phyloP scores from a whole-genome alignment of 2,113 vertebrate genomes.

The Phycodurus eques region DNA sequence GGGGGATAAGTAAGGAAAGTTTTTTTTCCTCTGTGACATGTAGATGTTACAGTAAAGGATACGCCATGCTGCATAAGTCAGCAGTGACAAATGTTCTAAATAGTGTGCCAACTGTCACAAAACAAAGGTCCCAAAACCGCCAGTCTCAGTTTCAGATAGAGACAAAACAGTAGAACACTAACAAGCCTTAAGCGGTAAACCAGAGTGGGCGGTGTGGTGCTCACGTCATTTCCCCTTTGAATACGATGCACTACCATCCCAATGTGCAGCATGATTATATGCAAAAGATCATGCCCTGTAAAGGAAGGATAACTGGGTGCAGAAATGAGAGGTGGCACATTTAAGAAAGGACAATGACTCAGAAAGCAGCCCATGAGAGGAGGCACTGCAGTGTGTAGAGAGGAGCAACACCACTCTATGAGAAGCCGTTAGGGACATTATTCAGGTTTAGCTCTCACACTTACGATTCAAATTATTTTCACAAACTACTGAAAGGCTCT shows the following conservation, averaged over 20 bases:
- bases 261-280: slow-evolving; percentile 49
- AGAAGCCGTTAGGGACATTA: neutral
- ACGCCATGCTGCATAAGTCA: neutral
- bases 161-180: slow-evolving; percentile 26
- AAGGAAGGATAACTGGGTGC: slow-evolving; percentile 37
- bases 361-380: slow-evolving; percentile 23
- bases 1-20: neutral
- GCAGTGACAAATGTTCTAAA: neutral
- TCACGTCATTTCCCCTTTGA: slow-evolving; percentile 52
- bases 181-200: slow-evolving; percentile 37
- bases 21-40: neutral
- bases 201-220: slow-evolving; percentile 31
- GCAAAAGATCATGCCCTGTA: slow-evolving; percentile 37
- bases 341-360: slow-evolving; percentile 16
- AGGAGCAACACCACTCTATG: slow-evolving; percentile 4
- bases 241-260: slow-evolving; percentile 41
- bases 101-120: neutral
- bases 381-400: slow-evolving; percentile 1
- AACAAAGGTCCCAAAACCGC: neutral
- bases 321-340: slow-evolving; percentile 33
- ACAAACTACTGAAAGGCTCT: neutral
- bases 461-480: neutral
- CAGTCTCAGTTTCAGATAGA: neutral
- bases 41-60: neutral
- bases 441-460: no score